Evolutionary conservation across 2,888 invertebrate species (phyloP).

Genomic region (Clusia tigrina): DNA sequence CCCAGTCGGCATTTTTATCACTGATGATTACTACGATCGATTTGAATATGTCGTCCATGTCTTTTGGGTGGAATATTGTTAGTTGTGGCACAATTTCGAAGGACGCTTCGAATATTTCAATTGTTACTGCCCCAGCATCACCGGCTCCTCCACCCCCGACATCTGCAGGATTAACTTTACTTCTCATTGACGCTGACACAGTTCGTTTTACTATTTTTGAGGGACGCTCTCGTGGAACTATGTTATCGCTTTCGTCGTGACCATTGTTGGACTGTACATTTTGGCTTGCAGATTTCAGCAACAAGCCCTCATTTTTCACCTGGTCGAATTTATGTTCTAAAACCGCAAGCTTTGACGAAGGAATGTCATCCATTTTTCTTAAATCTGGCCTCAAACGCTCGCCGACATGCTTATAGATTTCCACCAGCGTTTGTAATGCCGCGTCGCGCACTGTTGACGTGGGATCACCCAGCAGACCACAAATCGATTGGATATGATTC

Average conservation of each 20-base stretch:
- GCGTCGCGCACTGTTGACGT: conserved; percentile 87
- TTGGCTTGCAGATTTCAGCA: conserved; percentile 75
- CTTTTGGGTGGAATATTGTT: conserved; percentile 82
- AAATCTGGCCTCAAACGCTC: conserved; percentile 85
- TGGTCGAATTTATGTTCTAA: conserved; percentile 89
- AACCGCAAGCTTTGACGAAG: conserved; percentile 74
- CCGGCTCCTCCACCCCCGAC: conserved; percentile 44
- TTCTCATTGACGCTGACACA: conserved; percentile 54
- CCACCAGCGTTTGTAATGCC: conserved; percentile 83
- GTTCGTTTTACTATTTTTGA: conserved; percentile 66
- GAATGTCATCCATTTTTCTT: conserved; percentile 78
- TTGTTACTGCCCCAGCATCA: conserved; percentile 88
- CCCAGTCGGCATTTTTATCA: conserved; percentile 90
- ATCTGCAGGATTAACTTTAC: conserved; percentile 53
- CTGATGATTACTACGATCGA: conserved; percentile 78
- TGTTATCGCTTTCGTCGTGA: conserved; percentile 66
- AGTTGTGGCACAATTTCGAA: conserved; percentile 86
- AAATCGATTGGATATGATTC: conserved; percentile 82
- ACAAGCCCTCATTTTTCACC: conserved; percentile 77
- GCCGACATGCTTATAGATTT: conserved; percentile 89
- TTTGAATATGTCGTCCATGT: conserved; percentile 82
- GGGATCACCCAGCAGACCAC: conserved; percentile 86
- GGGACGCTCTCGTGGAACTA: conserved; percentile 58
- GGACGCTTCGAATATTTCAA: conserved; percentile 84
- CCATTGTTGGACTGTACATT: conserved; percentile 40